Evolutionary conservation across 1,140 invertebrate species (phyloP).

Genomic region (Lysiphlebus fabarum): DNA sequence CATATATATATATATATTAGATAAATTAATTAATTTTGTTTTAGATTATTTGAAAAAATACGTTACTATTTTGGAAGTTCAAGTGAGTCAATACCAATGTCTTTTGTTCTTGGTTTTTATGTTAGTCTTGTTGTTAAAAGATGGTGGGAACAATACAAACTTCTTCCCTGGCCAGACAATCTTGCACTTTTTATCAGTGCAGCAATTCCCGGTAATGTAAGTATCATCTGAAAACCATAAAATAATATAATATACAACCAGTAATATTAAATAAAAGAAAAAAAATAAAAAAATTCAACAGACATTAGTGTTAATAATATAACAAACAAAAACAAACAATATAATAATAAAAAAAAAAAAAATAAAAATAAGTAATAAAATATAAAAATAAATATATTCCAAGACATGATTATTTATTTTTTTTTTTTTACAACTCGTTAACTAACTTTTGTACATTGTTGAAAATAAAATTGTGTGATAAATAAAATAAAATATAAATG

Average conservation of each 20-base stretch:
- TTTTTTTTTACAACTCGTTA: too few relatives aligned
- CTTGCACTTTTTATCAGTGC: conserved; percentile 85
- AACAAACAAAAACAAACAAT: too few relatives aligned
- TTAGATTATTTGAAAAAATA: conserved; percentile 77
- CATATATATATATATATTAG: too few relatives aligned
- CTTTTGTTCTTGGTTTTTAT: conserved; percentile 92
- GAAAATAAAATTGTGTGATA: too few relatives aligned
- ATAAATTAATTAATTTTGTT: too few relatives aligned
- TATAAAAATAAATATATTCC: too few relatives aligned
- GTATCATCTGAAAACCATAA: conserved; percentile 43
- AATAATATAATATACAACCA: background rate
- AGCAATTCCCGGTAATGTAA: conserved; percentile 85
- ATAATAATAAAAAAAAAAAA: background rate
- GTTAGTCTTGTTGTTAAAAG: conserved; percentile 85
- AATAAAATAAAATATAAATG: background rate
- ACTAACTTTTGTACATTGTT: too few relatives aligned
- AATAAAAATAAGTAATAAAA: too few relatives aligned
- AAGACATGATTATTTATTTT: too few relatives aligned
- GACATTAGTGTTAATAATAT: too few relatives aligned
- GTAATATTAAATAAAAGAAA: background rate
- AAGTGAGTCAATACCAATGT: conserved; percentile 84
- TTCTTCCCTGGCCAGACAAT: conserved; percentile 88
- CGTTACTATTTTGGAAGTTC: conserved; percentile 76
- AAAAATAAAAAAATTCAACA: too few relatives aligned
- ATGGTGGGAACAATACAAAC: conserved; percentile 90